A percentile compares a stretch with the other conserved stretches of the same genome.
Evolutionary conservation across 2,888 invertebrate species (phyloP).

Genomic region (Noctua fimbriata): DNA sequence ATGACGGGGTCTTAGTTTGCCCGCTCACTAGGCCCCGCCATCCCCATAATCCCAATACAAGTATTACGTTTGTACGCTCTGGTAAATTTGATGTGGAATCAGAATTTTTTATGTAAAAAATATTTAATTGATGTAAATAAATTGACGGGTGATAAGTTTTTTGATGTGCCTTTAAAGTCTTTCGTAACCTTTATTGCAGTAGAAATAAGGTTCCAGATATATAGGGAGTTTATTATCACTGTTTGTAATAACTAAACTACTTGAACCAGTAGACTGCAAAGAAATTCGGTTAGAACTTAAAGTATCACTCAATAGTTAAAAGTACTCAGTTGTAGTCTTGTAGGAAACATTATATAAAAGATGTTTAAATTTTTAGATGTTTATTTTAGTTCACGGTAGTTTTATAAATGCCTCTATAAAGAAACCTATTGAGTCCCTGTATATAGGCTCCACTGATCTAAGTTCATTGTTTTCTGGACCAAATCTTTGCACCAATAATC

Average conservation of each 20-base stretch:
- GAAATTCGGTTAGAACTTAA: background rate
- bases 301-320: background rate
- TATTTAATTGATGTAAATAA: no score
- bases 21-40: no score
- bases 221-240: no score
- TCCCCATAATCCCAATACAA: no score
- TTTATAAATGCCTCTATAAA: slow-evolving; percentile 96
- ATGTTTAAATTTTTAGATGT: slow-evolving; percentile 9
- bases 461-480: slow-evolving; percentile 87
- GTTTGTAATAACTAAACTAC: background rate
- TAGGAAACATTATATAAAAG: background rate
- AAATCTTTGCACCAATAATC: slow-evolving; percentile 93
- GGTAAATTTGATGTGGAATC: no score
- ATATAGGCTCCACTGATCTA: slow-evolving; percentile 77
- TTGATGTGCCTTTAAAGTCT: no score
- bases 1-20: no score
- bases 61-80: no score
- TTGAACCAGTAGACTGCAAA: background rate
- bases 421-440: slow-evolving; percentile 95
- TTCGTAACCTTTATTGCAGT: no score
- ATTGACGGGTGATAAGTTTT: no score
- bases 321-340: background rate
- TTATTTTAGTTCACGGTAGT: slow-evolving; percentile 66
- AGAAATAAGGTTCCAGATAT: no score
- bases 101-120: no score